Evolutionary conservation across 2,113 vertebrate species (phyloP), one percentile per base, ranked within the genome.

Genomic region (Agelaius phoeniceus): DNA sequence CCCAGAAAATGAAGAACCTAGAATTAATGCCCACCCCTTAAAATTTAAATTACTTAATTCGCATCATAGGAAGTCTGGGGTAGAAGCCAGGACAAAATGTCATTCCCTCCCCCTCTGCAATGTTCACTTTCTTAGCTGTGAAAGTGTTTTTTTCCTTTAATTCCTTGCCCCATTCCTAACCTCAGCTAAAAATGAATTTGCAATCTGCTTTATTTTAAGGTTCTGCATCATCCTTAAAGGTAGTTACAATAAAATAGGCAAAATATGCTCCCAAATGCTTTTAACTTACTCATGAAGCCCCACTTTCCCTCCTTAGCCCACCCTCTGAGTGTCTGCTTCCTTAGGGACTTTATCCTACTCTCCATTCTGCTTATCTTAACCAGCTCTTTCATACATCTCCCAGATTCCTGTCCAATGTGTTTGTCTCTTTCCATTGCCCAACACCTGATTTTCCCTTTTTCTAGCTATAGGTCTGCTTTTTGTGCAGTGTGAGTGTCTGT

Each of bases 121-220:
- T 30, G 14, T 80, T 80, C 22, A n/a, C 22, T 92, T 94, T 90
- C 76, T 90, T 59, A 71, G 65, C 59, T 17, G n/a, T 78, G 80
- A 78, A 91, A 76, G 28, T 78, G 12, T 12, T 78, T 78, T 7
- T 84, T 71, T 84, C 44, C 48, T 92, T 65, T 74, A 86, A 74
- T 95, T 86, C 30, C 39, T 92, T 92, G 33, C 44, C 57, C 93
- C 24, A 18, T 78, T 86, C 46, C 59, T 86, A 89, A 84, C 86
- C 59, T 94, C 83, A 68, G 61, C 51, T 71, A 87, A 92, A 95
- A 93, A 72, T 87, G 87, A 80, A 74, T 33, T 11, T 11, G 27
- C 54, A 75, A 0, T 90, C 48, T 81, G 68, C 61, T 93, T 92
- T 87, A 82, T 76, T 83, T 95, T 80, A 39, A 9, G 2, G 30